Percentiles rank a stretch among this genome's conserved stretches.
These are phyloP conservation scores for Drosophila paramelanica DNA, from an alignment of 2,888 invertebrate genomes.

Conservation along the genomic window DNA sequence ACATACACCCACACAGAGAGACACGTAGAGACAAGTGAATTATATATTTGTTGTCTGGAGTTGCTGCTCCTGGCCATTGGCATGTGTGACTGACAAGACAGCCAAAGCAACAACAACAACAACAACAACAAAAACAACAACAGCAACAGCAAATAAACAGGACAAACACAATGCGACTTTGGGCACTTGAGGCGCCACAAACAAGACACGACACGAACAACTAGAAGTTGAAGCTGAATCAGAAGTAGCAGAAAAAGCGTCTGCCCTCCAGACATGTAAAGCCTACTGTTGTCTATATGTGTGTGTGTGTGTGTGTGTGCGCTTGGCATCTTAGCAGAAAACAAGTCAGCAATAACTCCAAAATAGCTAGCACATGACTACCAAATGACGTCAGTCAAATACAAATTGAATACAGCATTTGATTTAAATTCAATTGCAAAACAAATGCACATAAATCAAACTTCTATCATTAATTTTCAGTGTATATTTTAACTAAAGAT, in stretches of 20 bases:
- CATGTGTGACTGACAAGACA: constrained; percentile 57
- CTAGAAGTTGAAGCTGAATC: constrained; percentile 5
- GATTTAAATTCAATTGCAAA: constrained; percentile 6
- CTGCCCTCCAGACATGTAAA: constrained; percentile 45
- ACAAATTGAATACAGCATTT: constrained; percentile 12
- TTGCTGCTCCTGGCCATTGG: constrained; percentile 48
- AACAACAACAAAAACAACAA: constrained; percentile 7
- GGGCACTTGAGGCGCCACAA: constrained; percentile 59
- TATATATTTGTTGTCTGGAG: constrained; percentile 51
- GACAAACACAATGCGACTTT: constrained; percentile 56
- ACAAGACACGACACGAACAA: constrained; percentile 47
- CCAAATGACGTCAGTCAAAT: constrained; percentile 41
- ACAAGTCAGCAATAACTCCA: neutral
- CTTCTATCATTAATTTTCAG: neutral
- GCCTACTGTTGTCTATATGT: constrained; percentile 13
- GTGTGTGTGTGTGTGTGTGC: neutral
- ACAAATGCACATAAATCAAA: neutral
- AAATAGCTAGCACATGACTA: neutral
- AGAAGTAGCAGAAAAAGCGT: constrained; percentile 9
- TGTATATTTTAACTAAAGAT: too few species aligned
- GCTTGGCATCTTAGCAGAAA: neutral
- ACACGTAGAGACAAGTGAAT: constrained; percentile 44
- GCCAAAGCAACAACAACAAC: constrained; percentile 18
- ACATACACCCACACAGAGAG: neutral
- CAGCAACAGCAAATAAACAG: constrained; percentile 34